Evolutionary conservation across 2,797 vertebrate species (phyloP).

Genomic region (Dermochelys coriacea): DNA sequence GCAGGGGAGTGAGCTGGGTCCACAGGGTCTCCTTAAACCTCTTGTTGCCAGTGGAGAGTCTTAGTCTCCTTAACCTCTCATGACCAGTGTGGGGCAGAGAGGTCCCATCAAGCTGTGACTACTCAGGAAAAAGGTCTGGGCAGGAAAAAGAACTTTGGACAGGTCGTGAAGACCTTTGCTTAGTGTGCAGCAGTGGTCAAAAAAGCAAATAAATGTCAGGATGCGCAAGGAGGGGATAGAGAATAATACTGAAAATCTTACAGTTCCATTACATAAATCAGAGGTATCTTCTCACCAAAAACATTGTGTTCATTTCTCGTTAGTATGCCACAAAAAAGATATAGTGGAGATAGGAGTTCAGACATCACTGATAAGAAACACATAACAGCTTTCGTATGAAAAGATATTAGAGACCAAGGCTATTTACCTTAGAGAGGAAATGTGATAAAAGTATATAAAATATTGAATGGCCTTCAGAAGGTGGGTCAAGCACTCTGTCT

Average conservation of each 20-base stretch:
- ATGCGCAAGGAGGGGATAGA: not conserved
- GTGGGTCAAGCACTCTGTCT: not conserved
- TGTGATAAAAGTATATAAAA: not conserved
- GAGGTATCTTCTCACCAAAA: not conserved
- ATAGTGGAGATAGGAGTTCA: not conserved
- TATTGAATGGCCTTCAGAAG: not conserved
- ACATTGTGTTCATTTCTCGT: not conserved
- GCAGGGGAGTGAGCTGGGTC: no score
- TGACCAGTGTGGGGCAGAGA: no score
- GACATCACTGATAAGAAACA: not conserved
- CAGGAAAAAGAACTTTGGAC: not conserved
- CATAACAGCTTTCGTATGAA: not conserved
- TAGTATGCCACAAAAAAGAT: not conserved
- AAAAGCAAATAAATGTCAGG: not conserved
- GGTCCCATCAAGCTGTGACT: no score
- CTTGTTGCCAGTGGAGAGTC: no score
- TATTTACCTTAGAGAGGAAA: not conserved
- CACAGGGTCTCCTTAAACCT: no score
- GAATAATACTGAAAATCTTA: rapidly evolving
- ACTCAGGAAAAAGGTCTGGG: not conserved
- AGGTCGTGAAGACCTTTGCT: not conserved
- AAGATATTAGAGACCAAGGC: not conserved
- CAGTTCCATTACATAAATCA: not conserved
- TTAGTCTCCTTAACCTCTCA: no score
- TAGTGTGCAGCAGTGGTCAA: rapidly evolving